These are phyloP conservation scores for Sylvilagus floridanus DNA, from an alignment of 2,797 vertebrate genomes.

Conservation along the genomic window DNA sequence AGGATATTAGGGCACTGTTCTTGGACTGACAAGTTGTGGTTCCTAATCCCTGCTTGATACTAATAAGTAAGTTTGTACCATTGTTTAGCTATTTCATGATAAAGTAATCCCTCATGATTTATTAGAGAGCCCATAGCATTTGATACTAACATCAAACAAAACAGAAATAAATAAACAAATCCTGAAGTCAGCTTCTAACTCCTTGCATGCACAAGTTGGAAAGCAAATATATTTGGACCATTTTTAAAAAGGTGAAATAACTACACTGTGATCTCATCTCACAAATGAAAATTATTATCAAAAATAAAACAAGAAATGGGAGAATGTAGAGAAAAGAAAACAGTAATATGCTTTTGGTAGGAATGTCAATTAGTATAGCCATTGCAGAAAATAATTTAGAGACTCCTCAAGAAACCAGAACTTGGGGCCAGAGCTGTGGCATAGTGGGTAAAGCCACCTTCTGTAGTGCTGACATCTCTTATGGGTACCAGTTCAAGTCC, in stretches of 20 bases:
- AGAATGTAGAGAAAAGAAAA: too few relatives aligned
- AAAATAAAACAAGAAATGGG: too few relatives aligned
- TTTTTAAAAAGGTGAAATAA: not conserved
- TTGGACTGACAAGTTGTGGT: not conserved
- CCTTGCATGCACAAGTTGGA: not conserved
- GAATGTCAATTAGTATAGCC: too few relatives aligned
- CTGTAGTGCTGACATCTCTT: too few relatives aligned
- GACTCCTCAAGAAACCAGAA: too few relatives aligned
- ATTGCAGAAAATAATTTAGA: too few relatives aligned
- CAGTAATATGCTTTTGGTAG: too few relatives aligned
- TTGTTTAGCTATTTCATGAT: conserved; percentile 38
- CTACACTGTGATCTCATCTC: too few relatives aligned
- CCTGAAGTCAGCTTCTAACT: conserved; percentile 21
- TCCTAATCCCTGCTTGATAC: not conserved
- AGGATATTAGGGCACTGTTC: not conserved
- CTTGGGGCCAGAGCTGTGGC: too few relatives aligned
- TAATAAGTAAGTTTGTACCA: not conserved
- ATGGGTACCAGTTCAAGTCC: too few relatives aligned
- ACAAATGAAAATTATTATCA: too few relatives aligned
- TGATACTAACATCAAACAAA: conserved; percentile 1
- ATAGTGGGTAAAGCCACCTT: too few relatives aligned
- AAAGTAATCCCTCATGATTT: not conserved
- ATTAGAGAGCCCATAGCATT: not conserved
- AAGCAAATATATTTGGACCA: not conserved
- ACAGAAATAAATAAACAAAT: not conserved